A percentile compares a stretch with the other conserved stretches of the same genome.
These are phyloP conservation scores for Harlomillsia oculata DNA, from an alignment of 1,140 invertebrate genomes.

Conservation along the genomic window DNA sequence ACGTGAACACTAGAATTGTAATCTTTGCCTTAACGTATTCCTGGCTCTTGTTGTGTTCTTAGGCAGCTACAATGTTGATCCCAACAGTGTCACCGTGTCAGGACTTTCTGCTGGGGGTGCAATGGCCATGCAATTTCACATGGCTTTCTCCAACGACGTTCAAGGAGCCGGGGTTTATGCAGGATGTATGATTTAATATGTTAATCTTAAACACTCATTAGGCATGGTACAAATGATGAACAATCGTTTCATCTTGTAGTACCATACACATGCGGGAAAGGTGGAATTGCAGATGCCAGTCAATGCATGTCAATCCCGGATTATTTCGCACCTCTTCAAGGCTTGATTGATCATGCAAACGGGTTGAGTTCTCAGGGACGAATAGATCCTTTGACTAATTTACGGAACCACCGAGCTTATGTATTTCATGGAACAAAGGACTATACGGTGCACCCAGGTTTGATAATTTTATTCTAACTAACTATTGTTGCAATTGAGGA, in stretches of 20 bases:
- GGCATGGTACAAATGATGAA: background rate
- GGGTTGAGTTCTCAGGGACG: slow-evolving; percentile 30
- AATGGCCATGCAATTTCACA: slow-evolving; percentile 21
- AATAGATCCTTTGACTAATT: slow-evolving; percentile 37
- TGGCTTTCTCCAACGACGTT: slow-evolving; percentile 10
- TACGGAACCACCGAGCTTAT: slow-evolving; percentile 37
- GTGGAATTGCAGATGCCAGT: slow-evolving; percentile 25
- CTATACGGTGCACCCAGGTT: slow-evolving; percentile 38
- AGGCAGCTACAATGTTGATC: slow-evolving; percentile 11
- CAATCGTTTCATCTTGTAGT: slow-evolving; percentile 24
- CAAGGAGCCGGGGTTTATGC: slow-evolving; percentile 22
- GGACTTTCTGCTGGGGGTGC: slow-evolving; percentile 16
- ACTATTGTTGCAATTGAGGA: too few relatives aligned
- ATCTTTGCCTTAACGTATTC: too few relatives aligned
- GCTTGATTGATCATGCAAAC: slow-evolving; percentile 26
- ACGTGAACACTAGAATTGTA: too few relatives aligned
- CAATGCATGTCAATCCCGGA: slow-evolving; percentile 37
- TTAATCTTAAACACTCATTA: background rate
- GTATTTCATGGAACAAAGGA: slow-evolving; percentile 39
- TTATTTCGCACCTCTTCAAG: slow-evolving; percentile 21
- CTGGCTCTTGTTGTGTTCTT: too few relatives aligned
- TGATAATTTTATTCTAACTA: too few relatives aligned
- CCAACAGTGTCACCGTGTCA: slow-evolving; percentile 11
- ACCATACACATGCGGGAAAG: slow-evolving; percentile 38
- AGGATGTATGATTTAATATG: slow-evolving; percentile 15